Percentiles rank a stretch among this genome's conserved stretches.
Evolutionary conservation across 2,113 vertebrate genomes (phyloP).

Genomic region (Talpa occidentalis): DNA sequence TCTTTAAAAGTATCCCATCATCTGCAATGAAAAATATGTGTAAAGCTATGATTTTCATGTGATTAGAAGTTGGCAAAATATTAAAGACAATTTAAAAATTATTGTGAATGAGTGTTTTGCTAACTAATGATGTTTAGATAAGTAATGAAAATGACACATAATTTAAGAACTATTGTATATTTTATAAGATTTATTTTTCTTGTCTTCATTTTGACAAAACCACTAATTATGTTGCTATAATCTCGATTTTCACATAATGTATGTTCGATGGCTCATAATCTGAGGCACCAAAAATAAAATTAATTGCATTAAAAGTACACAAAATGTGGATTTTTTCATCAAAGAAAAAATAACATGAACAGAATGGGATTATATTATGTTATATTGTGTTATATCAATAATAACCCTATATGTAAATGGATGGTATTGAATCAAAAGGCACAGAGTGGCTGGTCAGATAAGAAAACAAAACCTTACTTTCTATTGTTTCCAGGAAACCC

Average conservation of each 20-base stretch:
- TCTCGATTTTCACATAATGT: conserved; percentile 50
- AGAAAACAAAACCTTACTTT: too few species aligned
- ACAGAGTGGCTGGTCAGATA: too few species aligned
- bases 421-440: too few species aligned
- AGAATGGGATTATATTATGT: too few species aligned
- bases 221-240: conserved; percentile 48
- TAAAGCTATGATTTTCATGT: conserved; percentile 25
- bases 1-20: conserved; percentile 26
- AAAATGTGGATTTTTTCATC: conserved; percentile 47
- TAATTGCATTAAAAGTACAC: not conserved
- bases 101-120: not conserved
- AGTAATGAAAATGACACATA: conserved; percentile 32
- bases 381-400: too few species aligned
- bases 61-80: conserved; percentile 62
- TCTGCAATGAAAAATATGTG: not conserved
- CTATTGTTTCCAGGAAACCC: too few species aligned
- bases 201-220: conserved; percentile 47
- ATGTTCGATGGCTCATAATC: not conserved
- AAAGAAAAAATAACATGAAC: conserved; percentile 18
- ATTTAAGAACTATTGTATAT: conserved; percentile 38
- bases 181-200: conserved; percentile 63
- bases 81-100: conserved; percentile 64
- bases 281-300: conserved; percentile 45
- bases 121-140: conserved; percentile 3
- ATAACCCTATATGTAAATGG: not conserved